Percentiles rank a stretch among this genome's conserved stretches.
Evolutionary conservation across 2,797 vertebrate species (phyloP).

Genomic region (Mycteria americana): DNA sequence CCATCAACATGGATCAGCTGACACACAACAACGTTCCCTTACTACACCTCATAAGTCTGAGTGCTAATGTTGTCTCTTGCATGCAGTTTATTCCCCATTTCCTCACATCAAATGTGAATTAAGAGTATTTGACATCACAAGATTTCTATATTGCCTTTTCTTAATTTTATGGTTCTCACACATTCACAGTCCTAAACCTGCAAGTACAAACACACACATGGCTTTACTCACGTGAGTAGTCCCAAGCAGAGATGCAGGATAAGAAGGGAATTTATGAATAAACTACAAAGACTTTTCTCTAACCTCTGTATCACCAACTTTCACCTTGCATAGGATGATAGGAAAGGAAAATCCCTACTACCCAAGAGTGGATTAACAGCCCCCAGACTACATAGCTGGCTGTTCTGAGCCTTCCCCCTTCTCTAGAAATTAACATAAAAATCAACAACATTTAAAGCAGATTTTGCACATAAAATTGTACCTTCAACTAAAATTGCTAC

Average conservation of each 20-base stretch:
- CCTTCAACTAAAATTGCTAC: background rate
- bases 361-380: background rate
- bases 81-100: background rate
- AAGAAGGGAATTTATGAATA: slow-evolving; percentile 66
- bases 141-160: background rate
- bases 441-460: background rate
- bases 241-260: slow-evolving; percentile 56
- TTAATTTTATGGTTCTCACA: background rate
- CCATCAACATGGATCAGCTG: background rate
- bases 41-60: background rate
- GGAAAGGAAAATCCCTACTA: background rate
- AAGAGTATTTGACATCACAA: background rate
- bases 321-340: background rate
- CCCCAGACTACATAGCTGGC: background rate
- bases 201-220: slow-evolving; percentile 43
- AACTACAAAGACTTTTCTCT: slow-evolving; percentile 23
- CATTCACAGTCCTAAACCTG: slow-evolving; percentile 46
- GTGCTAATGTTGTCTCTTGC: background rate
- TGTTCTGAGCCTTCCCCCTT: background rate
- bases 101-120: background rate
- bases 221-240: slow-evolving; percentile 58
- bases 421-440: background rate
- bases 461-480: background rate
- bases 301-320: background rate
- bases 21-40: background rate